Percentiles rank a stretch among this genome's conserved stretches.
Evolutionary conservation across 2,888 invertebrate genomes (phyloP).

Genomic region (Eumerus sabulonum): DNA sequence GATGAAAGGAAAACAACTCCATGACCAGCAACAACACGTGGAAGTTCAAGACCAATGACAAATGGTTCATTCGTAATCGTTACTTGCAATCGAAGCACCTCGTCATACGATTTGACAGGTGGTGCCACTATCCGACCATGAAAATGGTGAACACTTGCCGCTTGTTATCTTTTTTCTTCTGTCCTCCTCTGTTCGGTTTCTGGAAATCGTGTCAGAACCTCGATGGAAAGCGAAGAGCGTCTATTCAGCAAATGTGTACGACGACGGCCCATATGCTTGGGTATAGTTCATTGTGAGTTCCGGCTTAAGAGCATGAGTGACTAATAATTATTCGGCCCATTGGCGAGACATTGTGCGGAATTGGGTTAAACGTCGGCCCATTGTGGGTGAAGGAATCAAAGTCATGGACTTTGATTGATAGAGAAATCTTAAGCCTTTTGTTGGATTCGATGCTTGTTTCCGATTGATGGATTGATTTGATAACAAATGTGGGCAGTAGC

Average conservation of each 20-base stretch:
- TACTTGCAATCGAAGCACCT: not conserved
- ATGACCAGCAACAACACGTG: not conserved
- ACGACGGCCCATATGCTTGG: too few species aligned
- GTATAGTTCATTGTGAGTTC: constrained; percentile 17
- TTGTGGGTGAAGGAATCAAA: constrained; percentile 17
- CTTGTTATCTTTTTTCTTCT: not conserved
- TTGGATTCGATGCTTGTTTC: not conserved
- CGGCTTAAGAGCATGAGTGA: constrained; percentile 12
- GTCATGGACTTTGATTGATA: constrained; percentile 13
- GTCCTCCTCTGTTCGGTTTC: not conserved
- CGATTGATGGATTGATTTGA: too few species aligned
- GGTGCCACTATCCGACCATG: constrained; percentile 22
- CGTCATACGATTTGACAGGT: constrained; percentile 4
- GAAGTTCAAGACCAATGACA: constrained; percentile 31
- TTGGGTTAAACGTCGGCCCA: constrained; percentile 26
- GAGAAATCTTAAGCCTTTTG: constrained; percentile 6
- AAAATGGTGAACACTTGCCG: constrained; percentile 18
- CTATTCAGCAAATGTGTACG: too few species aligned
- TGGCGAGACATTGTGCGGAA: constrained; percentile 24
- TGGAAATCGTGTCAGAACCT: constrained; percentile 29
- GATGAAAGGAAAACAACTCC: not conserved
- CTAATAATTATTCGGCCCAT: constrained; percentile 22
- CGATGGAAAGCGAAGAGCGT: constrained; percentile 14
- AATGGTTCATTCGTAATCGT: constrained; percentile 12
- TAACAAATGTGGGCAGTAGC: too few species aligned